A percentile compares a stretch with the other conserved stretches of the same genome.
These are phyloP conservation scores for Sphyrna mokarran DNA, from an alignment of 2,113 vertebrate genomes.

Conservation along the genomic window DNA sequence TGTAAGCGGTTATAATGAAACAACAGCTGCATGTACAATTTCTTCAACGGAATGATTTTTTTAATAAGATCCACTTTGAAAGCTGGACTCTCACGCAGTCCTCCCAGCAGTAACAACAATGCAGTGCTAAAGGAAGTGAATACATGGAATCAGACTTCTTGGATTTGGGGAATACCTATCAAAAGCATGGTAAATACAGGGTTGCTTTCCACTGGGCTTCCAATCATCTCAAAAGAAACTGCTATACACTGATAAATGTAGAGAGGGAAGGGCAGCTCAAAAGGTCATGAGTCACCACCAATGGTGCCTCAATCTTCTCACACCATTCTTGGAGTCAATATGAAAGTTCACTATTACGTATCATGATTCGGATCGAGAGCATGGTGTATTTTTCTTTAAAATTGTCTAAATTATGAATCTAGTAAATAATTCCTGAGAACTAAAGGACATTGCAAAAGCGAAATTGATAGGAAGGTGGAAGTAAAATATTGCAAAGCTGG, in stretches of 20 bases:
- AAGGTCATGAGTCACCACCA: not conserved
- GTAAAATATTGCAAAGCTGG: too few relatives aligned
- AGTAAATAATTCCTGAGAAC: not conserved
- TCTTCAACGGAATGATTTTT: not conserved
- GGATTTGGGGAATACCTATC: not conserved
- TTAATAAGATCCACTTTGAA: slow-evolving; percentile 25
- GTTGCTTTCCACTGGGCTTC: not conserved
- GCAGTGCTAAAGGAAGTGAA: not conserved
- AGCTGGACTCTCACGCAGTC: not conserved
- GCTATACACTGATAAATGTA: not conserved
- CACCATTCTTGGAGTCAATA: not conserved
- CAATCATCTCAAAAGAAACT: not conserved
- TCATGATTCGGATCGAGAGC: not conserved
- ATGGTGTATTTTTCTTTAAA: not conserved
- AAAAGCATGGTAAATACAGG: not conserved
- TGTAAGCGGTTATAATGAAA: slow-evolving; percentile 29
- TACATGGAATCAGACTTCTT: not conserved
- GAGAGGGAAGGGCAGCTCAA: not conserved
- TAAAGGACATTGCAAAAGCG: not conserved
- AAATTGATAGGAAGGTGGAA: not conserved
- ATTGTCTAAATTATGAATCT: not conserved
- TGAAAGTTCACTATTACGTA: not conserved
- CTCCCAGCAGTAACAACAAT: not conserved
- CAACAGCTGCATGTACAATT: slow-evolving; percentile 21
- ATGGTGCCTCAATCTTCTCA: not conserved